Evolutionary conservation across 2,797 vertebrate genomes (phyloP).

Genomic region (Tenualosa thibaudeaui): DNA sequence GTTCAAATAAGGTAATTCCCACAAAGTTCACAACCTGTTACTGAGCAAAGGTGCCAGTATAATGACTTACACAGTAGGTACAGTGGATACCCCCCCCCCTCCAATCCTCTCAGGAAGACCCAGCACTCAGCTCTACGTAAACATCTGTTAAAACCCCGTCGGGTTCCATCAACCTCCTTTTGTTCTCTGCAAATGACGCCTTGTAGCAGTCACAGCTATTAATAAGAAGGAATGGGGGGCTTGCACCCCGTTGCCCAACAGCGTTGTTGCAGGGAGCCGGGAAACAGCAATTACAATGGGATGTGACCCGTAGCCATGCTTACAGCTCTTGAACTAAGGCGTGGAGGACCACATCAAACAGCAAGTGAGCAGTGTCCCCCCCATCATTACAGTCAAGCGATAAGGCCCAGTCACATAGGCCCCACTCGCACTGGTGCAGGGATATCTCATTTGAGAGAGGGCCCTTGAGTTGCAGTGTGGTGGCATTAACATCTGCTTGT

Average conservation of each 20-base stretch:
- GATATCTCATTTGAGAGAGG: background rate
- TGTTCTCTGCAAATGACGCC: conserved; percentile 63
- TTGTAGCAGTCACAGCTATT: conserved; percentile 60
- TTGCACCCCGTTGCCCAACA: background rate
- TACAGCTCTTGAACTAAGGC: conserved; percentile 62
- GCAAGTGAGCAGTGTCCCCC: conserved; percentile 49
- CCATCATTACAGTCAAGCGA: conserved; percentile 6
- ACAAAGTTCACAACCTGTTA: background rate
- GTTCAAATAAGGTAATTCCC: background rate
- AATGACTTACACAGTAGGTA: background rate
- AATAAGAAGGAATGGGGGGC: conserved; percentile 51
- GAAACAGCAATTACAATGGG: conserved; percentile 59
- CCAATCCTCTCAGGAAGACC: background rate
- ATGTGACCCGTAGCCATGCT: conserved; percentile 66
- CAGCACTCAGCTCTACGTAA: conserved; percentile 48
- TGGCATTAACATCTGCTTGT: conserved; percentile 42
- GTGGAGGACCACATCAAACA: conserved; percentile 52
- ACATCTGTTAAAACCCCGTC: conserved; percentile 58
- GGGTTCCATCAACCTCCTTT: conserved; percentile 45
- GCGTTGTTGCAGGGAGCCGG: conserved; percentile 44
- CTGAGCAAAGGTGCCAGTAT: background rate
- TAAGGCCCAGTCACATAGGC: background rate
- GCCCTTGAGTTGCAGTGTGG: background rate
- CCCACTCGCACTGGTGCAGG: background rate
- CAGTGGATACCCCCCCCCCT: background rate